Evolutionary conservation across 2,888 invertebrate genomes (phyloP).

Genomic region (Scaptomyza polygonia): DNA sequence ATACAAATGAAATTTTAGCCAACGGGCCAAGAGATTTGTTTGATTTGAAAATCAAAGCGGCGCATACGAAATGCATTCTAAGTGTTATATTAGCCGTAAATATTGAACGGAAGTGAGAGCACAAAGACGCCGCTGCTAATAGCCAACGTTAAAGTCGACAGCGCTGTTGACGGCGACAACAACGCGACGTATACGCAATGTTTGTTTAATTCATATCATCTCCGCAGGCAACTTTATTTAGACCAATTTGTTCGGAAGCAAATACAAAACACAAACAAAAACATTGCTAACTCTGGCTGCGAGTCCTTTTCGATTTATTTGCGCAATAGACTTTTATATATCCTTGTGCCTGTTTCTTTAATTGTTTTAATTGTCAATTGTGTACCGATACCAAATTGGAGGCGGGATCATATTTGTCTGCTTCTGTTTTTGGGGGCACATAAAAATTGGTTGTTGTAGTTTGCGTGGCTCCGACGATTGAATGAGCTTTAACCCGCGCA

Average conservation of each 20-base stretch:
- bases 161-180: conserved; percentile 4
- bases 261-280: conserved; percentile 28
- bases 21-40: conserved; percentile 22
- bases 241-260: conserved; percentile 48
- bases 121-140: conserved; percentile 31
- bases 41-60: conserved; percentile 58
- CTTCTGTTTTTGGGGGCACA: conserved; percentile 32
- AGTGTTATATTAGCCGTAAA: conserved; percentile 68
- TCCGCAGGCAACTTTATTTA: conserved; percentile 62
- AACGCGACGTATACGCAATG: conserved; percentile 60
- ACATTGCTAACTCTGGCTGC: conserved; percentile 1
- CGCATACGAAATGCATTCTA: conserved; percentile 66
- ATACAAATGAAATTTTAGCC: not conserved
- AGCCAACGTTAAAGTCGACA: not conserved
- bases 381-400: conserved; percentile 41
- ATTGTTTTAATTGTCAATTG: conserved; percentile 49
- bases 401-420: conserved; percentile 30
- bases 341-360: conserved; percentile 6
- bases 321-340: conserved; percentile 24
- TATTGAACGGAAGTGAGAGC: conserved; percentile 61
- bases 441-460: conserved; percentile 43
- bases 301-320: not conserved
- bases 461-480: conserved; percentile 55
- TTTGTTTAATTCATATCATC: conserved; percentile 22
- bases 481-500: conserved; percentile 52